Conservation (phyloP, 2,113 vertebrate genomes). For the Lipotes vexillifer region DNA sequence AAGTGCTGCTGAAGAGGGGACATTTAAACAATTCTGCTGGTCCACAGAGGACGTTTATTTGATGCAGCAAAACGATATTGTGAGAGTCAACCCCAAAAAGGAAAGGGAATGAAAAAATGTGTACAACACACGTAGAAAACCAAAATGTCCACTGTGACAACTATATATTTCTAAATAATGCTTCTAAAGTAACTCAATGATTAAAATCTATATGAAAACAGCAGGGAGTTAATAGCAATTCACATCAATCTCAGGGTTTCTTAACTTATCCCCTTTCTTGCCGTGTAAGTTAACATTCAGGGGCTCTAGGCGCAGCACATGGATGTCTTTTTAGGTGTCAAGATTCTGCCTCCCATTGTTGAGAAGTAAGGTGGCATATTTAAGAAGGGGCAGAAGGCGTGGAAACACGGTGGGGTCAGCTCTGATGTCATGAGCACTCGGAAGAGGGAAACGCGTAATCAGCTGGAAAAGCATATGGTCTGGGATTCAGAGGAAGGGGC, state of each 20-base stretch:
- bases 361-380: too few relatives aligned
- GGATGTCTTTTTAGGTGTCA: rapidly evolving
- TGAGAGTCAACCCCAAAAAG: conserved; percentile 87
- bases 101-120: conserved; percentile 80
- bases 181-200: conserved; percentile 83
- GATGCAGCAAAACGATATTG: conserved; percentile 47
- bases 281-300: rapidly evolving
- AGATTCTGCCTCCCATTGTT: too few relatives aligned
- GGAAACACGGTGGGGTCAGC: neutral
- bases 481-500: too few relatives aligned
- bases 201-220: conserved; percentile 81
- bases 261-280: neutral
- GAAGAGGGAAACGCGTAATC: neutral
- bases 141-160: conserved; percentile 77
- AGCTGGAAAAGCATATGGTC: rapidly evolving
- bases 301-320: rapidly evolving
- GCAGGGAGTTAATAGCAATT: conserved; percentile 80
- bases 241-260: neutral
- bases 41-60: too few relatives aligned
- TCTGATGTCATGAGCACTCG: too few relatives aligned
- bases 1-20: neutral
- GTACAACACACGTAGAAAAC: conserved; percentile 83
- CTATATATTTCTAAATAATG: conserved; percentile 79
- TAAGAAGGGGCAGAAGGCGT: too few relatives aligned
- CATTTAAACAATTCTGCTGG: too few relatives aligned